These are phyloP conservation scores for Eira barbara DNA, from an alignment of 2,113 vertebrate genomes.

Conservation along the genomic window DNA sequence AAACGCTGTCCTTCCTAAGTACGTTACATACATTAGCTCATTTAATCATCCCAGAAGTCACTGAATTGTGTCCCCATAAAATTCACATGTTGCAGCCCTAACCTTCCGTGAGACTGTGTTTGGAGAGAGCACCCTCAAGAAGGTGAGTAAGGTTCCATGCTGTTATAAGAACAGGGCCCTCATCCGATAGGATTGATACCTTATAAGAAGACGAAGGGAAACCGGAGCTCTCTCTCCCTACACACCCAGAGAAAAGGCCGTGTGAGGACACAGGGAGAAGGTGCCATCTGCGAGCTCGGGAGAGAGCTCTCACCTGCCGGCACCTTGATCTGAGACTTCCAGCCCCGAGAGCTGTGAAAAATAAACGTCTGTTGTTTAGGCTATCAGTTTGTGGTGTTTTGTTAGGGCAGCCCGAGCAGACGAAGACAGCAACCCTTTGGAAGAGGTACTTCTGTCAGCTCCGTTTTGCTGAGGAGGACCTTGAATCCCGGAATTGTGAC, in stretches of 20 bases:
- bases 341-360: neutral
- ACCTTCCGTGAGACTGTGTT: neutral
- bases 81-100: neutral
- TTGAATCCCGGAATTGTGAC: neutral
- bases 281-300: neutral
- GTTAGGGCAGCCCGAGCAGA: neutral
- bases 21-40: neutral
- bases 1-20: neutral
- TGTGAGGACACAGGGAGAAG: neutral
- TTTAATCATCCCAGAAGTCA: neutral
- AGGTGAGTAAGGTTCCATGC: neutral
- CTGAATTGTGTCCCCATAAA: neutral
- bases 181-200: neutral
- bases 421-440: neutral
- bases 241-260: neutral
- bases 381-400: neutral
- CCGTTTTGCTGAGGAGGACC: neutral
- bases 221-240: neutral
- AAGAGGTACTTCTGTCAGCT: neutral
- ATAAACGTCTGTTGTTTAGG: neutral
- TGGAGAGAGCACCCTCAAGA: neutral
- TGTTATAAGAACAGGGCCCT: neutral
- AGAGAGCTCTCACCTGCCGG: neutral
- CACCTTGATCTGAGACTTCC: neutral
- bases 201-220: neutral